Conservation (phyloP, 2,113 vertebrate species). For the Panurus biarmicus region DNA sequence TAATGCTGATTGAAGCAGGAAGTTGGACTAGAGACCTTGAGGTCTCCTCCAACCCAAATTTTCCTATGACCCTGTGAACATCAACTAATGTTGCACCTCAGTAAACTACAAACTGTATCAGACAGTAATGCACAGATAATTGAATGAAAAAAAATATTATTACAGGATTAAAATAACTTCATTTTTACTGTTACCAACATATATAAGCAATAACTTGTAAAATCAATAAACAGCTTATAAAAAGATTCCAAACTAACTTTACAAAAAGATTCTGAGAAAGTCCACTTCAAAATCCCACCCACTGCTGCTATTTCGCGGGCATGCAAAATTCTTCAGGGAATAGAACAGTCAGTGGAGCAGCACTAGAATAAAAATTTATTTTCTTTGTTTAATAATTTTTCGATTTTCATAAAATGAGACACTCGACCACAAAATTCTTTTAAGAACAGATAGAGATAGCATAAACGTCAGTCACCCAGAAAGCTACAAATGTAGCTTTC, state of each 20-base stretch:
- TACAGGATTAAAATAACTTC: not conserved
- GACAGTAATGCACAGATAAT: not conserved
- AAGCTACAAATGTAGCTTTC: not conserved
- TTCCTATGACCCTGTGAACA: not conserved
- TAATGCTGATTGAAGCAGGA: not conserved
- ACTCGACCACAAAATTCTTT: not conserved
- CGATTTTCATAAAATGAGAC: not conserved
- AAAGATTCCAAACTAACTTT: not conserved
- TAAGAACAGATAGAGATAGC: not conserved
- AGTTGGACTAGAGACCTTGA: not conserved
- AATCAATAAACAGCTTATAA: not conserved
- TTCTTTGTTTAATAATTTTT: not conserved
- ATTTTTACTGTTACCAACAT: not conserved
- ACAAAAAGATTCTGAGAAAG: not conserved
- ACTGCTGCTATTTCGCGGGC: not conserved
- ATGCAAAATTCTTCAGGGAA: not conserved
- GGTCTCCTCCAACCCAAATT: not conserved
- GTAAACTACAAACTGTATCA: not conserved
- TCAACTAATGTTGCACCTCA: not conserved
- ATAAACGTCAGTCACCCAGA: not conserved
- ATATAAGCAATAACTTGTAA: not conserved
- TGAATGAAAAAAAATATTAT: not conserved
- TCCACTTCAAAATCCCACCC: not conserved
- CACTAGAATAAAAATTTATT: not conserved
- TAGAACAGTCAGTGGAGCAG: not conserved